Base-by-base conservation (phyloP, 2,113 vertebrate genomes). In the Phoxinus phoxinus region DNA sequence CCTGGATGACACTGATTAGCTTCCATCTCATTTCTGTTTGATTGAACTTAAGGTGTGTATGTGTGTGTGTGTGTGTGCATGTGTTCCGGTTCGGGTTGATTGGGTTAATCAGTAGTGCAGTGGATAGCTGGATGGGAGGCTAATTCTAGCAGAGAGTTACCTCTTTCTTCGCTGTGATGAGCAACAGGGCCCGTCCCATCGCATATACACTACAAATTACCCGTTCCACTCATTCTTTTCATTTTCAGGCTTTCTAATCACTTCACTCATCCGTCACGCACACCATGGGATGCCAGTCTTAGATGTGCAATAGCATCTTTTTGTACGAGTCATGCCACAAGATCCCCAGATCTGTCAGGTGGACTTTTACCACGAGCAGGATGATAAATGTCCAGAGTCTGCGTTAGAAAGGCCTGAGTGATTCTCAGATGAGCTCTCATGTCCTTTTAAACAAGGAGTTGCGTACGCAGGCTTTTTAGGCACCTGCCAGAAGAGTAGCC, bases 1-100 rank as follows among this genome's bases (percentile, higher is more conserved):
- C 73, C 82, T 81, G 81, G 74, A 90, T 87, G 27, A 88, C 63
- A 75, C 86, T 88, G 81, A 87, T 77, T 90, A 87, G 46, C 85
- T 89, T 71, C 81, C 59, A 75, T 84, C 74, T 13, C 4, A 37
- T 27, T 76, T 61, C n/a, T 82, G 56, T 69, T 79, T 91, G 86
- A 88, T 90, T 89, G 63, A 84, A 32, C 58, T 56, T 35, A 61
- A 51, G 46, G 61, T 81, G n/a, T 81, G 3, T 74, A 19, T 86
- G 51, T 3, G 48, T 81, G n/a, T 81, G 3, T 74, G 15, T 86
- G 51, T 3, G 48, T 77, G 76, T 80, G 84, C 83, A 58, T 85
- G 44, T 44, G 56, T 4, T 48, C 46, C 27, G 61, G 85, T 75
- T 48, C 8, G n/a, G 27, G 80, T 51, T 46, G 82, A 81, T 82